These are phyloP conservation scores for Trichonephila inaurata DNA, from an alignment of 1,140 invertebrate species.

Conservation along the genomic window DNA sequence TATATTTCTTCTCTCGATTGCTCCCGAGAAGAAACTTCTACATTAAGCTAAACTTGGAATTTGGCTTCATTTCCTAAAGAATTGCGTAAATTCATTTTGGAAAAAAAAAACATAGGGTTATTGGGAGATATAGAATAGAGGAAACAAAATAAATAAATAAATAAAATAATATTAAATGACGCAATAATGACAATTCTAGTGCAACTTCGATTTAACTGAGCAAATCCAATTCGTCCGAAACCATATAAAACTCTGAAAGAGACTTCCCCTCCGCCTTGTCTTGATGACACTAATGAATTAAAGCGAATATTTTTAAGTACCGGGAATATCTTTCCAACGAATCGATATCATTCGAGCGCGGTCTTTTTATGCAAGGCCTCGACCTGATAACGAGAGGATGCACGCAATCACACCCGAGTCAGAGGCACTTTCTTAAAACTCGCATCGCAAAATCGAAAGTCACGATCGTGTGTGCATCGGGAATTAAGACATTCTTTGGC, in stretches of 20 bases:
- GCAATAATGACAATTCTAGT: too few relatives aligned
- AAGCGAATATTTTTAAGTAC: neutral
- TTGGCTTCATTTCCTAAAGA: too few relatives aligned
- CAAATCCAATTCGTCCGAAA: neutral
- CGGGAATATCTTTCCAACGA: neutral
- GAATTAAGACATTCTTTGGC: constrained; percentile 58
- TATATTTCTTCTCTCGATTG: too few relatives aligned
- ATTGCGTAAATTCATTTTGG: too few relatives aligned
- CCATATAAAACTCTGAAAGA: neutral
- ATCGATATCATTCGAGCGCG: neutral
- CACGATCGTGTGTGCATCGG: constrained; percentile 37
- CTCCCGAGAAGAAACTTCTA: too few relatives aligned
- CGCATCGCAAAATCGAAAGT: constrained; percentile 63
- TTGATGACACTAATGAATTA: neutral
- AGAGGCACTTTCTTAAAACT: neutral
- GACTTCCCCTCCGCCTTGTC: neutral
- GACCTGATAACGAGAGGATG: neutral
- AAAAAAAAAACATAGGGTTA: too few relatives aligned
- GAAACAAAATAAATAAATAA: too few relatives aligned
- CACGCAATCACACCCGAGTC: constrained; percentile 13
- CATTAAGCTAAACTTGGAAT: too few relatives aligned
- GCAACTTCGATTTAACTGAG: too few relatives aligned
- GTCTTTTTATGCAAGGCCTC: neutral
- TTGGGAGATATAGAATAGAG: too few relatives aligned
- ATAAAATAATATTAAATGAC: too few relatives aligned